These are phyloP conservation scores for Cephus nigrinus DNA, from an alignment of 2,888 invertebrate genomes.

Conservation along the genomic window DNA sequence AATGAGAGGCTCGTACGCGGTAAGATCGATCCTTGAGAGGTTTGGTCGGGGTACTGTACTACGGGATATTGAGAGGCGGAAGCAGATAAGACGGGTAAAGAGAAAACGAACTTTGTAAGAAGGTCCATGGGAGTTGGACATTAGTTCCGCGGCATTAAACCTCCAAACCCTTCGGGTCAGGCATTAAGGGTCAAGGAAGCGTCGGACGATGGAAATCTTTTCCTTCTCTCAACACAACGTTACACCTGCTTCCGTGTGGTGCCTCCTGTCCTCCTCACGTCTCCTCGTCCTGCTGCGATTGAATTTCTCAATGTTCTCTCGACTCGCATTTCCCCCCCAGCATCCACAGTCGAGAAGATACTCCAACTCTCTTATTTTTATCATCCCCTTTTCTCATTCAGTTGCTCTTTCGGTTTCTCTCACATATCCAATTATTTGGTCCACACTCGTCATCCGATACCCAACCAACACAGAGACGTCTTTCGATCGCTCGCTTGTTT, in stretches of 20 bases:
- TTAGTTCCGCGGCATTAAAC: slow-evolving; percentile 38
- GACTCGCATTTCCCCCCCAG: neutral
- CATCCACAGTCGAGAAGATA: neutral
- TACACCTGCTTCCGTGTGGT: neutral
- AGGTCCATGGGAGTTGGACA: slow-evolving; percentile 18
- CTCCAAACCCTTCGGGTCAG: neutral
- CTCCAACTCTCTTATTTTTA: neutral
- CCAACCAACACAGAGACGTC: neutral
- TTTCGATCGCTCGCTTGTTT: neutral
- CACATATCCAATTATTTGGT: neutral
- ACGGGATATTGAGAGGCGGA: neutral
- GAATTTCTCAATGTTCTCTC: neutral
- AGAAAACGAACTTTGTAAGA: slow-evolving; percentile 39
- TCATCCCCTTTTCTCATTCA: slow-evolving; percentile 1
- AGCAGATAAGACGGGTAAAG: slow-evolving; percentile 32
- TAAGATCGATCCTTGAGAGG: neutral
- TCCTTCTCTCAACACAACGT: neutral
- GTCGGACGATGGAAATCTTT: neutral
- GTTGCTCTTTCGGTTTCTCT: neutral
- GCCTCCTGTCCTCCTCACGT: neutral
- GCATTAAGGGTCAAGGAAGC: slow-evolving; percentile 1
- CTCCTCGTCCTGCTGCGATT: neutral
- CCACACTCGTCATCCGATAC: slow-evolving; percentile 1
- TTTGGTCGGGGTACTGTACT: neutral
- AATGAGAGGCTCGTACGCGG: neutral